Base-by-base conservation (phyloP, 2,888 invertebrate species). In the Trichogramma dendrolimi region DNA sequence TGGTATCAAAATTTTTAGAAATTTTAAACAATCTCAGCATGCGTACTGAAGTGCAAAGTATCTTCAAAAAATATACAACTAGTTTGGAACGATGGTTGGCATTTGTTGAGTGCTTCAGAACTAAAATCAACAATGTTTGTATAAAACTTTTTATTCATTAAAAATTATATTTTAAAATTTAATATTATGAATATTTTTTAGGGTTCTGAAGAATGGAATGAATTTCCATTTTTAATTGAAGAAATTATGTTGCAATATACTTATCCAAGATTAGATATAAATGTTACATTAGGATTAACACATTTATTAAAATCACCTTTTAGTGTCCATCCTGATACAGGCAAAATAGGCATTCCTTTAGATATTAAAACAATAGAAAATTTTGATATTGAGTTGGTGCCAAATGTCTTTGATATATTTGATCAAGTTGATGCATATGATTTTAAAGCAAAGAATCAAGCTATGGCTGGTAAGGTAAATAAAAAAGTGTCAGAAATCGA, bases 391-490 rank as follows among this genome's bases (percentile, higher is more conserved):
- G 3, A 6, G 4, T 79, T 80, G 40, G 91, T 92, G 3, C 93
- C 94, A 4, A 89, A 87, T 0, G 85, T 94, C 64, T 83, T 80
- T 85, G 78, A 82, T 57, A 74, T 89, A 8, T 80, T 87, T 39
- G 83, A 86, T 39, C 88, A 89, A 48, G 27, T 48, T n/a, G 48
- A 48, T n/a, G 11, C 48, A n/a, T 87, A 83, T 69, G 87, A 89
- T 75, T 81, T 81, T 27, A 58, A 60, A 44, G 64, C 50, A 43
- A 53, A 47, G 10, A n/a, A 61, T 27, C 5, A 58, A 41, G 60
- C 51, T 40, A 53, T 58, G 38, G 51, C 52, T 4, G 49, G 27
- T 46, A 4, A 53, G n/a, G 58, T 65, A 51, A 47, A 60, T n/a
- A 61, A 14, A 60, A 10, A 58, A 27, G 55, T 61, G 27, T 4